These are phyloP conservation scores for Pristionchus mayeri DNA, from an alignment of 2,888 invertebrate genomes.

Conservation along the genomic window DNA sequence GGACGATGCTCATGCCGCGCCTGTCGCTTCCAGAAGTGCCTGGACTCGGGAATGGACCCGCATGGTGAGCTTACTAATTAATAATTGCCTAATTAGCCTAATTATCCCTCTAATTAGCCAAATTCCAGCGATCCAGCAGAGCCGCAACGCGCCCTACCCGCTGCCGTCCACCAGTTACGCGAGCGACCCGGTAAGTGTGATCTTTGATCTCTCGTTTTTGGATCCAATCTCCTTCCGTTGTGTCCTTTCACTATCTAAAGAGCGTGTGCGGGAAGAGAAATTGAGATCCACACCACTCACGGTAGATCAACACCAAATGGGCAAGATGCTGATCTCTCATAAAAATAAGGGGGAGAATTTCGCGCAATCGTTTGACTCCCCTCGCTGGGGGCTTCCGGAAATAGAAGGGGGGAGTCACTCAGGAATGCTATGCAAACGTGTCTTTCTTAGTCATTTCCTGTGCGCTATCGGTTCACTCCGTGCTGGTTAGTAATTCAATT, in stretches of 20 bases:
- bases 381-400: too few species aligned
- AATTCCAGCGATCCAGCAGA: conserved; percentile 26
- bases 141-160: conserved; percentile 5
- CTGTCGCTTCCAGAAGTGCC: conserved; percentile 56
- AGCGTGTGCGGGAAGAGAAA: too few species aligned
- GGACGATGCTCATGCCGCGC: conserved; percentile 55
- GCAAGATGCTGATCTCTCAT: too few species aligned
- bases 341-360: too few species aligned
- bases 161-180: background rate
- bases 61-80: conserved; percentile 41
- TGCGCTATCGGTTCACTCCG: too few species aligned
- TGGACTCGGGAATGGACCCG: conserved; percentile 56
- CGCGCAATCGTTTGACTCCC: too few species aligned
- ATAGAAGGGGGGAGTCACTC: too few species aligned
- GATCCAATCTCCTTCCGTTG: background rate
- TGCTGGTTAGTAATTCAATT: too few species aligned
- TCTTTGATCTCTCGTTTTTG: background rate
- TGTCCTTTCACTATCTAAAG: conserved; percentile 20
- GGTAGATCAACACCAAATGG: conserved; percentile 13
- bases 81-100: background rate
- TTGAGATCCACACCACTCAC: background rate
- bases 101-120: background rate
- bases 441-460: too few species aligned
- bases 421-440: too few species aligned
- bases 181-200: background rate